Evolutionary conservation across 2,113 vertebrate species (phyloP), one percentile per base, ranked within the genome.

Genomic region (Monopterus albus): DNA sequence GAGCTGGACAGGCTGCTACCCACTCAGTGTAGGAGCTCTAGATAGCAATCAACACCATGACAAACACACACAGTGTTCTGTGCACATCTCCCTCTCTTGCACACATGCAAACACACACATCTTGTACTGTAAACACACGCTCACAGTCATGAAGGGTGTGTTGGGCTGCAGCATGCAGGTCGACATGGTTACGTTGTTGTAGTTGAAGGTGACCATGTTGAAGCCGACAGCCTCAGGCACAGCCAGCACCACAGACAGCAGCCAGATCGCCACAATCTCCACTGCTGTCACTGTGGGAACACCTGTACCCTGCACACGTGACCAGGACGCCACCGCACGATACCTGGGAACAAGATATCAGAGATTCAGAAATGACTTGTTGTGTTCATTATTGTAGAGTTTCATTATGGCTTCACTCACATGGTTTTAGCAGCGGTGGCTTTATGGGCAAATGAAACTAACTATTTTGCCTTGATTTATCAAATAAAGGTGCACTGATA

Each of bases 301-400:
- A 20, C 97, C 96, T 1, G 94, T 95, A 6, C 95, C 94, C 71
- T 96, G 96, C 6, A 99, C 95, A 3, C 97, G 94, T 15, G 93
- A 98, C 97, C 97, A 98, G 26, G 97, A 98, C 0, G 94, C 95
- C 64, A 99, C 97, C 2, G 97, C 97, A 39, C 96, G 94, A 13
- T 98, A 99, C 89, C 97, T 99, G 86, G 1, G 18, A 0, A 28
- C 53, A 46, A 4, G 0, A 13, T 21, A 25, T 10, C 2, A 35
- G 1, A 15, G 36, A 9, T 25, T 28, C 0, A 6, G 6, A 38
- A n/a, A n/a, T n/a, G n/a, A n/a, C n/a, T n/a, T n/a, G n/a, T n/a
- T n/a, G n/a, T n/a, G n/a, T n/a, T n/a, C n/a, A n/a, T n/a, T n/a
- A n/a, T n/a, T n/a, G n/a, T n/a, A n/a, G n/a, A n/a, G n/a, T n/a